Evolutionary conservation across 2,113 vertebrate genomes (phyloP).

Genomic region (Podarcis cretensis): DNA sequence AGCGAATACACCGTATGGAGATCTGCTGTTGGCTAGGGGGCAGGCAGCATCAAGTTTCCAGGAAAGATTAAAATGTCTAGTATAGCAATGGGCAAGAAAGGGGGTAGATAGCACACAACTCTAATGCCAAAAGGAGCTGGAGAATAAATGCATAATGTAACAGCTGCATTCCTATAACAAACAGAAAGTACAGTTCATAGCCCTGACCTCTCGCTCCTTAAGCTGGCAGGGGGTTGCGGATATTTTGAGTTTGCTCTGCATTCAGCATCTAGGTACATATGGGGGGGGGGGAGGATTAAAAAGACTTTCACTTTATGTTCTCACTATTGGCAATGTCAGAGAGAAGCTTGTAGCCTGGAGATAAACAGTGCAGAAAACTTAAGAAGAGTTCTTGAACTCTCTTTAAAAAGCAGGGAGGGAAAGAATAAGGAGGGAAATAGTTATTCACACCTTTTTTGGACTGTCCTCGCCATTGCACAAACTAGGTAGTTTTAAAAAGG

Average conservation of each 20-base stretch:
- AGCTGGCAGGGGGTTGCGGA: neutral
- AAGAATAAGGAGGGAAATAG: neutral
- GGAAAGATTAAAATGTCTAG: constrained; percentile 6
- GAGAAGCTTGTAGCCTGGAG: neutral
- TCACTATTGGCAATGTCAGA: neutral
- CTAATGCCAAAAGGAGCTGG: constrained; percentile 5
- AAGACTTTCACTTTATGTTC: neutral
- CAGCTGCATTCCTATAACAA: neutral
- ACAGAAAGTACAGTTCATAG: neutral
- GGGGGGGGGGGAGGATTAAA: neutral
- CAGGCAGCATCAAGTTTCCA: neutral
- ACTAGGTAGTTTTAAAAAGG: neutral
- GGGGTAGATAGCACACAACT: fast-evolving
- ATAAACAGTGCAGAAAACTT: neutral
- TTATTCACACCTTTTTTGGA: fast-evolving
- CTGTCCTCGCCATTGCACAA: neutral
- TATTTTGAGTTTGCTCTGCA: neutral
- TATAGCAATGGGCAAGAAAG: too few species aligned
- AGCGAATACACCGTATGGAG: neutral
- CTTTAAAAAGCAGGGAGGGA: neutral
- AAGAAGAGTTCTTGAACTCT: neutral
- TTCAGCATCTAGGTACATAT: neutral
- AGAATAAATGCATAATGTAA: neutral
- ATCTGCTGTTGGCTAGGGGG: neutral
- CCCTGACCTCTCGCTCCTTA: neutral